Evolutionary conservation across 1,140 invertebrate species (phyloP), one percentile per base, ranked within the genome.

Genomic region (Apis laboriosa): DNA sequence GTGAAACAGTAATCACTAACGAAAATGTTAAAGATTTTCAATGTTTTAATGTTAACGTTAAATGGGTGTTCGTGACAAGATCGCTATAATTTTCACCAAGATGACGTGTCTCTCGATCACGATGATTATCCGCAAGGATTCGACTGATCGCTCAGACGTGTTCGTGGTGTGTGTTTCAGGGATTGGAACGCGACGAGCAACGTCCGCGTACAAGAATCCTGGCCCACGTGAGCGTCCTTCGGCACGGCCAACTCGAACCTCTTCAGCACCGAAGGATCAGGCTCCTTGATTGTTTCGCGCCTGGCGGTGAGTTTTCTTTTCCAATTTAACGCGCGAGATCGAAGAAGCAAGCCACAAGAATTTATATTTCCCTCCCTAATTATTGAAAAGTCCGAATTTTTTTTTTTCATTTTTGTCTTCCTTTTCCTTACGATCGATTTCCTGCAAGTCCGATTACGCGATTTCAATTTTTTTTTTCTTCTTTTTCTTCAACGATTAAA

Each of bases 101-200:
- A 84, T 64, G 82, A 84, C 78, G 72, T 43, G 77, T 86, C 85
- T 84, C 85, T 84, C 74, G 83, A 76, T 82, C 86, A 83, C 73
- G 84, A 58, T 78, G 80, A 71, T 60, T 71, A 83, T 83, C 80
- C 86, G 84, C 72, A 77, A 73, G 77, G 73, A 84, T 72, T 76
- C 85, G 85, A 87, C 72, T 86, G 86, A 86, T 86, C 81, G 78
- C 84, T 88, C 86, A 88, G 84, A 88, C 71, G 80, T 78, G 84
- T 83, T 73, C 78, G 83, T 90, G 78, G 83, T 90, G 83, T 93
- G 81, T 92, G 92, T 94, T 94, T 82, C 92, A 94, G 94, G 94
- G 94, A 94, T 86, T 94, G 94, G 94, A 94, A 92, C 90, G 92
- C 92, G 89, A 92, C 93, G 91, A 90, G 93, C 90, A 94, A 93